Base-by-base conservation (phyloP, 2,797 vertebrate genomes). In the Chelon auratus region DNA sequence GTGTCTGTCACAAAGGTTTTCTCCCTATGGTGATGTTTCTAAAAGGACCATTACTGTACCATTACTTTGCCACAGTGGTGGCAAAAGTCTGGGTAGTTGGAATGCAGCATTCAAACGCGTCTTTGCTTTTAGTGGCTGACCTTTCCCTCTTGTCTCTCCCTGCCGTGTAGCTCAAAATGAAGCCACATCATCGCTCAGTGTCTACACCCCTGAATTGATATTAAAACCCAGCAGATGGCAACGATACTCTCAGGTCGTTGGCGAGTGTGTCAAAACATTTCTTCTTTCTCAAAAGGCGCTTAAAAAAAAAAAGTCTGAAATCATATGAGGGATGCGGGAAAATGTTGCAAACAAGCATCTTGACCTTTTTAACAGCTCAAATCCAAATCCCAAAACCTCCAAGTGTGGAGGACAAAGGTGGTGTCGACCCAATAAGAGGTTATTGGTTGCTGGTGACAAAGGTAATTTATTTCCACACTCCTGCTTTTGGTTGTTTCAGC, bases 101-200 rank as follows among this genome's bases (percentile, higher is more conserved):
- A 80, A 77, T 79, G 74, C 50, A 54, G 52, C 75, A 82, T 81
- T 82, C 56, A 69, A 83, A 89, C 79, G 86, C 12, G 14, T 52
- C 42, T 91, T 91, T 88, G 84, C 89, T 93, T 93, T 92, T 90
- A 92, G 66, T 71, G 43, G 45, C 66, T 79, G 86, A 92, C 84
- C 81, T 92, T 81, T 90, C 55, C 57, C 52, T 42, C 33, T 64
- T 59, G 17, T 51, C 20, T 54, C 45, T 74, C 30, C 14, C 30
- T 73, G 61, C 61, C 70, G 61, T 51, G 54, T 54, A 52, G 64
- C 65, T 70, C 52, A 51, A 62, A 72, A 53, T 36, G 33, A 70
- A 58, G 52, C 51, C 54, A 47, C 30, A 39, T 48, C 52, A 11
- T 52, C 40, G 67, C 15, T 37, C 18, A 5, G 22, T 51, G 62